Conservation (phyloP, 2,888 invertebrate genomes). For the Polia nebulosa region DNA sequence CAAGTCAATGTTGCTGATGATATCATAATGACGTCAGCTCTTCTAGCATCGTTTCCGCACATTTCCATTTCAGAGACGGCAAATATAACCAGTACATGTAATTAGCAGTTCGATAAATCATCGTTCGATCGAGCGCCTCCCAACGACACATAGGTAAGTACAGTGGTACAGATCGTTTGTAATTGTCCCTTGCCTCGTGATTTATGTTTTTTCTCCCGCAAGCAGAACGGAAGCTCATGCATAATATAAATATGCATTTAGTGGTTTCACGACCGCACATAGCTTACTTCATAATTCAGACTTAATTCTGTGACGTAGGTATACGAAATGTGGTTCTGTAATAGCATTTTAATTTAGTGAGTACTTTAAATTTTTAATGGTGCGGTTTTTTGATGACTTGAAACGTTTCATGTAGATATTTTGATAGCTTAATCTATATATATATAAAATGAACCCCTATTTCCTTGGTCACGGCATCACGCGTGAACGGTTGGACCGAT, state of each 20-base stretch:
- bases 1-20: neutral
- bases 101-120: slow-evolving; percentile 30
- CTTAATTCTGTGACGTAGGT: slow-evolving; percentile 46
- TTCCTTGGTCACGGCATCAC: too few relatives aligned
- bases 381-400: slow-evolving; percentile 8
- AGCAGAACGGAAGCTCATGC: slow-evolving; percentile 55
- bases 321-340: slow-evolving; percentile 24
- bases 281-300: slow-evolving; percentile 55
- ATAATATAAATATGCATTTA: slow-evolving; percentile 57
- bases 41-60: neutral
- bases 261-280: slow-evolving; percentile 49
- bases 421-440: too few relatives aligned
- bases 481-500: too few relatives aligned
- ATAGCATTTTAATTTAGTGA: slow-evolving; percentile 49
- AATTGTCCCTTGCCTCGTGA: slow-evolving; percentile 40
- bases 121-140: slow-evolving; percentile 14
- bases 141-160: slow-evolving; percentile 6
- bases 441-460: too few relatives aligned
- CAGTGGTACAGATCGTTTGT: slow-evolving; percentile 13
- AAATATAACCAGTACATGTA: slow-evolving; percentile 12
- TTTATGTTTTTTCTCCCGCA: slow-evolving; percentile 47
- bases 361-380: slow-evolving; percentile 18
- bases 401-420: neutral
- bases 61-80: slow-evolving; percentile 1
- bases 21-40: neutral